phyloP scores from a whole-genome alignment of 2,113 vertebrate species.

The Neolamprologus devosi region DNA sequence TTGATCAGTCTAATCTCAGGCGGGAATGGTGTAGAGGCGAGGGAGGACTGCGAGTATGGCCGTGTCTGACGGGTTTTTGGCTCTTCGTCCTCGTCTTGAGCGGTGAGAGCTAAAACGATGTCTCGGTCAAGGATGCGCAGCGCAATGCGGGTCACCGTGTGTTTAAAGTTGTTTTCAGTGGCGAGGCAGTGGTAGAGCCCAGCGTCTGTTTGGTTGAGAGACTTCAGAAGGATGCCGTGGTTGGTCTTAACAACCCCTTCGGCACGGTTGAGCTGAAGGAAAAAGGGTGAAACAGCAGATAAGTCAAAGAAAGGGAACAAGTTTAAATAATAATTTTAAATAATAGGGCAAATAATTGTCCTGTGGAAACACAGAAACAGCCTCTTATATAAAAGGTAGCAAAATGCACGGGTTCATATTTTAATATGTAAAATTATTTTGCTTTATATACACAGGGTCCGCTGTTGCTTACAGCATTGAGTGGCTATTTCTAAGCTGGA shows the following conservation, averaged over 20 bases:
- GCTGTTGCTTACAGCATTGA: background rate
- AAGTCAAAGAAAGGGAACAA: background rate
- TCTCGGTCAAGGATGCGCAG: slow-evolving; percentile 75
- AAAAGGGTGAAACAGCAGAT: background rate
- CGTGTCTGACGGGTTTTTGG: slow-evolving; percentile 8
- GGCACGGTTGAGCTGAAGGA: slow-evolving; percentile 61
- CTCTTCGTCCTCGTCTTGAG: slow-evolving; percentile 58
- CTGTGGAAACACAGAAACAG: background rate
- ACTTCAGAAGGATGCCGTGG: slow-evolving; percentile 77
- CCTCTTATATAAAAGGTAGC: background rate
- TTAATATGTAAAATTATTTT: background rate
- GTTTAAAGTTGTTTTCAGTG: slow-evolving; percentile 80
- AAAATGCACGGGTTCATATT: background rate
- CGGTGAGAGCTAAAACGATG: slow-evolving; percentile 73
- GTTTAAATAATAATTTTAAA: background rate
- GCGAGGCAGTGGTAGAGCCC: slow-evolving; percentile 79
- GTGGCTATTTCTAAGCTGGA: background rate
- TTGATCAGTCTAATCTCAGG: slow-evolving; percentile 70
- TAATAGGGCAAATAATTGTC: background rate
- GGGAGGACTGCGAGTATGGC: background rate
- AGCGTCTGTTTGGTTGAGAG: slow-evolving; percentile 68
- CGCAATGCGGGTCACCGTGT: slow-evolving; percentile 71
- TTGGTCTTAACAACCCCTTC: slow-evolving; percentile 70
- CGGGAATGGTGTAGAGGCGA: slow-evolving; percentile 42
- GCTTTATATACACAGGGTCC: background rate